Percentiles rank a stretch among this genome's conserved stretches.
phyloP scores from a whole-genome alignment of 2,888 invertebrate genomes.

The Andrena camellia region DNA sequence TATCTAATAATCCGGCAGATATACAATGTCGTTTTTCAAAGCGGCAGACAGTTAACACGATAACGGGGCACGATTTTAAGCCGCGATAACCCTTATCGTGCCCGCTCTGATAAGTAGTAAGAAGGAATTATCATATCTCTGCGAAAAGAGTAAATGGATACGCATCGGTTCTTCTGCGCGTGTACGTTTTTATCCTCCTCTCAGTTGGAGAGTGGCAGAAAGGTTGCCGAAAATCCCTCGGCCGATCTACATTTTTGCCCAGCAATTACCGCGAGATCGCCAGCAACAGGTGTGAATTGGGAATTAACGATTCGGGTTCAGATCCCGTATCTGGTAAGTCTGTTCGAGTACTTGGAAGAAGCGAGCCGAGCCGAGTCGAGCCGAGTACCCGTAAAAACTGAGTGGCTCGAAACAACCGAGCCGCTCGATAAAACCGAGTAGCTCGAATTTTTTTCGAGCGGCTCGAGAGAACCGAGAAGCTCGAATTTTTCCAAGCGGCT shows the following conservation, averaged over 20 bases:
- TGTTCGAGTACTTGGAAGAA: too few relatives aligned
- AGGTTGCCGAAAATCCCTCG: background rate
- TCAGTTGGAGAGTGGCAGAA: background rate
- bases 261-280: too few relatives aligned
- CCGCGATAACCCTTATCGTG: conserved; percentile 12
- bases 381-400: too few relatives aligned
- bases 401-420: too few relatives aligned
- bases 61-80: conserved; percentile 7
- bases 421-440: too few relatives aligned
- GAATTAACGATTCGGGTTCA: too few relatives aligned
- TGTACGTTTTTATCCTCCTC: background rate
- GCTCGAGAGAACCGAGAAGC: too few relatives aligned
- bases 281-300: too few relatives aligned
- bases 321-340: too few relatives aligned
- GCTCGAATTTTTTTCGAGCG: too few relatives aligned
- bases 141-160: conserved; percentile 19
- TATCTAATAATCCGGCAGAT: background rate
- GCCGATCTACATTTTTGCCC: background rate
- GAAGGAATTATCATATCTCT: conserved; percentile 15
- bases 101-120: background rate
- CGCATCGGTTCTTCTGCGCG: conserved; percentile 2
- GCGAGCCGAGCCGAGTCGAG: too few relatives aligned
- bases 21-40: background rate
- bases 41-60: background rate
- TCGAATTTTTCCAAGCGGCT: too few relatives aligned